phyloP scores from a whole-genome alignment of 1,140 invertebrate genomes.

The Papilio dardanus region DNA sequence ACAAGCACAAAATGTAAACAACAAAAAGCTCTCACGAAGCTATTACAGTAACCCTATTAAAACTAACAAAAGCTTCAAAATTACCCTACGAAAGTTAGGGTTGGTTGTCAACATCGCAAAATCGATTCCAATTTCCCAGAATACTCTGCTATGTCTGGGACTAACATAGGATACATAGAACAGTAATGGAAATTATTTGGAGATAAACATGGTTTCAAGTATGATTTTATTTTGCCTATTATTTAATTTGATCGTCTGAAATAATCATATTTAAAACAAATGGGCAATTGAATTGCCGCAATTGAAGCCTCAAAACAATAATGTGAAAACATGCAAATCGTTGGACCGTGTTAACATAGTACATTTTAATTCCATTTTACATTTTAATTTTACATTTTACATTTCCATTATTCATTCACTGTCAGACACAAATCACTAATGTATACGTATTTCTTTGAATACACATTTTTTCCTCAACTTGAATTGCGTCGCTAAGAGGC shows the following conservation, averaged over 20 bases:
- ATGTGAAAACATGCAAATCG: not conserved
- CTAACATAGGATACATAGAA: too few relatives aligned
- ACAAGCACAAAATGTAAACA: not conserved
- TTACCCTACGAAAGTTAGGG: not conserved
- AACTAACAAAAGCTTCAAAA: not conserved
- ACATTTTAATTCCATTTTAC: too few relatives aligned
- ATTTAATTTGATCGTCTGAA: not conserved
- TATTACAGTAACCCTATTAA: not conserved
- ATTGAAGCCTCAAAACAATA: not conserved
- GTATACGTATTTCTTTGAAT: not conserved
- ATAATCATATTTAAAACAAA: not conserved
- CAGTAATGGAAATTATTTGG: too few relatives aligned
- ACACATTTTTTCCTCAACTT: not conserved
- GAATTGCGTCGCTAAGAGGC: conserved; percentile 8
- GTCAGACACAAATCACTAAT: not conserved
- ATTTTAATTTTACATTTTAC: too few relatives aligned
- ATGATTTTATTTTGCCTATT: too few relatives aligned
- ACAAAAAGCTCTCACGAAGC: not conserved
- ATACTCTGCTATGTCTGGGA: not conserved
- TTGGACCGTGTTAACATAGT: not conserved
- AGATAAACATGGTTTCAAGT: too few relatives aligned
- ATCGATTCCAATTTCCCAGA: not conserved
- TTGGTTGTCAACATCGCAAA: not conserved
- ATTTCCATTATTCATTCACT: not conserved
- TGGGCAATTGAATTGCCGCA: too few relatives aligned